Conservation (phyloP, 1,140 invertebrate species). For the Caligus rogercresseyi region DNA sequence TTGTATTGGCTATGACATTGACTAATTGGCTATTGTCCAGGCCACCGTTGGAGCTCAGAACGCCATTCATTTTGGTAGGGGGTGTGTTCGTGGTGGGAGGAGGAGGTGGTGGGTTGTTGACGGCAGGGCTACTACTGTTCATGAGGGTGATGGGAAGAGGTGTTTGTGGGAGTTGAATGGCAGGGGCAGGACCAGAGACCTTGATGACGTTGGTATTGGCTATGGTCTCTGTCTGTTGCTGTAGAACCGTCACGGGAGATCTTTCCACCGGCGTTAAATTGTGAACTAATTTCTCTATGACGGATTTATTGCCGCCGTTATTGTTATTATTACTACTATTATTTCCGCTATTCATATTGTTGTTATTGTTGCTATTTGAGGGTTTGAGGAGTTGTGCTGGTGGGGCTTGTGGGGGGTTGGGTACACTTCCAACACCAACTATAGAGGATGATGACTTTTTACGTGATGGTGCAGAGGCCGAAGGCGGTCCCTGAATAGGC, state of each 20-base stretch:
- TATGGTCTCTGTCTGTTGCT: background rate
- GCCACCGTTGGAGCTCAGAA: background rate
- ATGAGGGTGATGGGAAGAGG: background rate
- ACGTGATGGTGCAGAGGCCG: conserved; percentile 10
- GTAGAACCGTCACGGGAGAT: background rate
- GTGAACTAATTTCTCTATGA: background rate
- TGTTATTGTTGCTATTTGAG: background rate
- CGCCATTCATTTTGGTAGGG: background rate
- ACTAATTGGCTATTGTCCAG: background rate
- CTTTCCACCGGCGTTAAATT: background rate
- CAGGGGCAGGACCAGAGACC: background rate
- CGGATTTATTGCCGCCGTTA: background rate
- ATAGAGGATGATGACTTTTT: conserved; percentile 10
- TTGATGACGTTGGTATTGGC: background rate
- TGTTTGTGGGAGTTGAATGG: background rate
- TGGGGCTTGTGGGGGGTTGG: background rate
- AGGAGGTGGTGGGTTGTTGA: too few species aligned
- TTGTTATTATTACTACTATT: background rate
- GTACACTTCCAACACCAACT: too few species aligned
- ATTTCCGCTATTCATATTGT: too few species aligned
- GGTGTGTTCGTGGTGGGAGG: too few species aligned
- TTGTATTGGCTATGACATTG: background rate
- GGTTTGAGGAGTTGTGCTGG: background rate
- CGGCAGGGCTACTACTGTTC: too few species aligned
- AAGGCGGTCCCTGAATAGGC: conserved; percentile 18